Evolutionary conservation across 2,888 invertebrate species (phyloP).

Genomic region (Magallana nippona): DNA sequence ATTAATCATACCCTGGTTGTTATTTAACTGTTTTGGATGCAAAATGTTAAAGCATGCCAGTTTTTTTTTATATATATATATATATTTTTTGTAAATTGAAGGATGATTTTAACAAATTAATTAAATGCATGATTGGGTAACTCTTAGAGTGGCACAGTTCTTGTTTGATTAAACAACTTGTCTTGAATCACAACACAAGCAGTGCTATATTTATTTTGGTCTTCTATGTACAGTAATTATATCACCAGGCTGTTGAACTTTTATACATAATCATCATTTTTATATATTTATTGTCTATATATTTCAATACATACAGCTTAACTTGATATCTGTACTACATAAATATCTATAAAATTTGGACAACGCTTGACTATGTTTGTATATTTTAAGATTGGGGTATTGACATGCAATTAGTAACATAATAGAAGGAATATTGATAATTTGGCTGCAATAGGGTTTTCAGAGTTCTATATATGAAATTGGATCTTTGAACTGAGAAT

Average conservation of each 20-base stretch:
- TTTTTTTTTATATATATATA: constrained; percentile 4
- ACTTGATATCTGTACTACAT: too few relatives aligned
- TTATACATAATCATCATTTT: too few relatives aligned
- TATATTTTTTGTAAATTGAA: neutral
- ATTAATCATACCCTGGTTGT: neutral
- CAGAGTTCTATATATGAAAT: neutral
- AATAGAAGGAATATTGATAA: constrained; percentile 1
- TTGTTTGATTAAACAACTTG: neutral
- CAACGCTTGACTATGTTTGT: too few relatives aligned
- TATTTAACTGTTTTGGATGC: neutral
- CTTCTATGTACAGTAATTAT: too few relatives aligned
- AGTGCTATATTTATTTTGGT: too few relatives aligned
- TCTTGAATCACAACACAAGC: too few relatives aligned
- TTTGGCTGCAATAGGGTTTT: constrained; percentile 2
- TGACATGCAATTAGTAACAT: constrained; percentile 8
- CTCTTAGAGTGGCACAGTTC: neutral
- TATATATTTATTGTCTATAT: neutral
- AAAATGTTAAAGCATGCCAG: neutral
- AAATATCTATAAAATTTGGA: too few relatives aligned
- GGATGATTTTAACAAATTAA: neutral
- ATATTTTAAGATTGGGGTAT: neutral
- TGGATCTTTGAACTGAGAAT: constrained; percentile 5
- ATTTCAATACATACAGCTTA: neutral
- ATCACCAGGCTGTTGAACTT: too few relatives aligned
- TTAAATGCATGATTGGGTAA: neutral